These are phyloP conservation scores for Bursaphelenchus okinawaensis DNA, from an alignment of 2,888 invertebrate genomes.

Conservation along the genomic window DNA sequence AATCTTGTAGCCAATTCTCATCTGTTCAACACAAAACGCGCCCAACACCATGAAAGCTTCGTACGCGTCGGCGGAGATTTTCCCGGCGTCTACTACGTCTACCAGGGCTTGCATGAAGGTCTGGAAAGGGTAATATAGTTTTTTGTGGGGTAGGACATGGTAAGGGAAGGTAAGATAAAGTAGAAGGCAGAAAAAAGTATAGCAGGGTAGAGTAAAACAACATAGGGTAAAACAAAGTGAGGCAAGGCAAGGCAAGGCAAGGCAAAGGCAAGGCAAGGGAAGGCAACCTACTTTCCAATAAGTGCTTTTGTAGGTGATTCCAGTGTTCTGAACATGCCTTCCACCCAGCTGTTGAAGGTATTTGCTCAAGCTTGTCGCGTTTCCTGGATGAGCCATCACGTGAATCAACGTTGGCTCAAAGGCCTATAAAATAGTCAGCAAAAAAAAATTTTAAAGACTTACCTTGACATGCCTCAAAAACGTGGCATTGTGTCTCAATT, in stretches of 20 bases:
- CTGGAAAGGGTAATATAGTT: no score
- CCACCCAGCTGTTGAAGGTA: constrained; percentile 38
- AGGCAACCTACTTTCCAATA: constrained; percentile 36
- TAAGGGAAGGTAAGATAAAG: no score
- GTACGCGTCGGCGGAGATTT: constrained; percentile 26
- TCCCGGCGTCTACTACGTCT: constrained; percentile 31
- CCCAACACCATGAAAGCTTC: constrained; percentile 33
- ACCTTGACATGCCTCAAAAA: constrained; percentile 36
- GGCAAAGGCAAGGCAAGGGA: no score
- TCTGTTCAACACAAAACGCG: constrained; percentile 34
- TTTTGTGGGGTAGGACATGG: no score
- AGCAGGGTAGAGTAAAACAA: no score
- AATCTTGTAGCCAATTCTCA: constrained; percentile 38
- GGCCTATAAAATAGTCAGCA: constrained; percentile 22
- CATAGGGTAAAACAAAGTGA: no score
- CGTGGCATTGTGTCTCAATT: constrained; percentile 29
- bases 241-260: no score
- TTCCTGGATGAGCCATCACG: constrained; percentile 33
- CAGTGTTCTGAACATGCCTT: constrained; percentile 38
- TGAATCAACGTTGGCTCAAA: constrained; percentile 39
- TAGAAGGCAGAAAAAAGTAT: no score
- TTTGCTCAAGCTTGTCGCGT: constrained; percentile 36
- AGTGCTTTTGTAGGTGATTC: constrained; percentile 35
- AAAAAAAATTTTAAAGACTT: not conserved
- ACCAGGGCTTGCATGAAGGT: constrained; percentile 35